These are phyloP conservation scores for fruit fly (Drosophila melanogaster) DNA, from an alignment of 1,140 invertebrate genomes.

Conservation along the genomic window DNA sequence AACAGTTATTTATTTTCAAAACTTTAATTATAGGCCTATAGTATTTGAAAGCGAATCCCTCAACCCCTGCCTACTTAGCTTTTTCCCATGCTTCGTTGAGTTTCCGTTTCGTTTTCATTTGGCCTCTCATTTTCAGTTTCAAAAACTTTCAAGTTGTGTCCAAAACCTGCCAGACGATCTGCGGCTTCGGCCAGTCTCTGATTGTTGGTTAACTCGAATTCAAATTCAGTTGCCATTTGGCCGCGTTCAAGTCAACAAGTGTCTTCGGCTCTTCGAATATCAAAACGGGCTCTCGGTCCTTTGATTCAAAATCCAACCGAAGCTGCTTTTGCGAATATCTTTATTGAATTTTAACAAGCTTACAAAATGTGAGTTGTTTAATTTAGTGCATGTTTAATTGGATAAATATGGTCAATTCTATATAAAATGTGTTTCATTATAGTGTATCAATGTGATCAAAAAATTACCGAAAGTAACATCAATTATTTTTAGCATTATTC, in stretches of 20 bases:
- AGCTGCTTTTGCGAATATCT: neutral
- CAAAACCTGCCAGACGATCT: conserved; percentile 36
- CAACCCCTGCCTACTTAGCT: conserved; percentile 36
- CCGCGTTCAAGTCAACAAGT: conserved; percentile 69
- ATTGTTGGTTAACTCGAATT: conserved; percentile 25
- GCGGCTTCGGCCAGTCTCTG: conserved; percentile 31
- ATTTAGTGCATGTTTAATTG: neutral
- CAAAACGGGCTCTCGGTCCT: neutral
- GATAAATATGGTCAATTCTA: neutral
- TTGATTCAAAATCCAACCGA: neutral
- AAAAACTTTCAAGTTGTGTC: conserved; percentile 69
- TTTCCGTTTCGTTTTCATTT: conserved; percentile 42
- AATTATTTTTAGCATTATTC: too few species aligned
- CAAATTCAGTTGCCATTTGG: conserved; percentile 67
- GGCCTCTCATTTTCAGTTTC: conserved; percentile 39
- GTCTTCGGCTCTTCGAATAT: conserved; percentile 23
- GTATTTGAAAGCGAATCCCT: conserved; percentile 14
- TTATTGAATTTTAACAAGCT: neutral
- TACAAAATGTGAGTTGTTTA: conserved; percentile 51
- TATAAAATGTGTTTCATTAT: neutral
- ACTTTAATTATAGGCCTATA: conserved; percentile 16
- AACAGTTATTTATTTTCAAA: neutral
- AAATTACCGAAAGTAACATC: too few species aligned
- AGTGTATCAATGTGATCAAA: neutral
- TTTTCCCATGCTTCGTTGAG: conserved; percentile 58